Conservation (phyloP, 2,797 vertebrate species). For the Amblyraja radiata region DNA sequence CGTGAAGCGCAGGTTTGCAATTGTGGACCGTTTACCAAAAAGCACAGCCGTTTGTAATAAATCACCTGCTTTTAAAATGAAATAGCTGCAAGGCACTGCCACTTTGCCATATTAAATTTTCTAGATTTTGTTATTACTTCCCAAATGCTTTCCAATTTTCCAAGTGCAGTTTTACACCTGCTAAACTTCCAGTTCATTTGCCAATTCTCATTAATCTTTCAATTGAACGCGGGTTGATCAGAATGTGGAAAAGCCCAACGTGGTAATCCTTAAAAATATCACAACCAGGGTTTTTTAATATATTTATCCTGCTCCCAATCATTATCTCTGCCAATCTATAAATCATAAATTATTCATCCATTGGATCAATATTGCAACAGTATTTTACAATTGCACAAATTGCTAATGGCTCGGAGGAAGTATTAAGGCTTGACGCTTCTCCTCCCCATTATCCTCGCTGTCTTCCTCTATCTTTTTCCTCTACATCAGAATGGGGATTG, state of each 20-base stretch:
- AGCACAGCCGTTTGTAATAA: background rate
- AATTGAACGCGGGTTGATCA: background rate
- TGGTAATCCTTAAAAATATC: background rate
- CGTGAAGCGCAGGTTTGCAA: background rate
- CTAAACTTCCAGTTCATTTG: background rate
- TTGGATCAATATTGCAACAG: background rate
- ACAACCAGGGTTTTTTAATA: background rate
- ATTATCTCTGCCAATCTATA: background rate
- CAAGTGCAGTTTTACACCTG: background rate
- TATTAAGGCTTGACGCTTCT: background rate
- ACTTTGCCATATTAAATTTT: constrained; percentile 23
- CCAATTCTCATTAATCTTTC: background rate
- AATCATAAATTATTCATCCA: background rate
- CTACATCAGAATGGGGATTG: background rate
- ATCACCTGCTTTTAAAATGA: constrained; percentile 26
- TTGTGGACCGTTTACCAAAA: background rate
- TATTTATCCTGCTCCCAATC: background rate
- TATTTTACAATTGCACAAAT: background rate
- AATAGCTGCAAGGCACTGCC: background rate
- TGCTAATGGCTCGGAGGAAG: background rate
- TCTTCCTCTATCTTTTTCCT: background rate
- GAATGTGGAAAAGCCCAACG: background rate
- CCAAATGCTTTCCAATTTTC: background rate
- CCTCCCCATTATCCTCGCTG: background rate
- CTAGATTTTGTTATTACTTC: background rate